Evolutionary conservation across 2,113 vertebrate genomes (phyloP).

Genomic region (Macaca nemestrina): DNA sequence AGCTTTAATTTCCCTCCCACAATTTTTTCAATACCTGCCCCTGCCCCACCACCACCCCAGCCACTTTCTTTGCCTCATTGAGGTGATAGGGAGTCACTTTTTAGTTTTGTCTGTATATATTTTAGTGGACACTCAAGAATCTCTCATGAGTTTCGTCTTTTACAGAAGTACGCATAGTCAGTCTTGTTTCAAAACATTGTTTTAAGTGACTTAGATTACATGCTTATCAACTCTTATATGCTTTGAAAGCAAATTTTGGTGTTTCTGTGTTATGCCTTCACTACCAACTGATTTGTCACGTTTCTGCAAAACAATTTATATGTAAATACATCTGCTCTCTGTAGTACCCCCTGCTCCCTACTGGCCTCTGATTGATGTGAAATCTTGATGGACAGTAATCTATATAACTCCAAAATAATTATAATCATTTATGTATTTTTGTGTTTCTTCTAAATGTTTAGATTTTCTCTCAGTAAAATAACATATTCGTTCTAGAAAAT

Average conservation of each 20-base stretch:
- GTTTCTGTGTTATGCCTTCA: constrained; percentile 22
- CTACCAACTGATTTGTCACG: neutral
- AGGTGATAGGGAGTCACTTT: neutral
- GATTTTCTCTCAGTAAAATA: neutral
- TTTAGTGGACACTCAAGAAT: neutral
- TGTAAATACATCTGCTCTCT: constrained; percentile 55
- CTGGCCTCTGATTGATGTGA: constrained; percentile 13
- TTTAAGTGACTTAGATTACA: constrained; percentile 54
- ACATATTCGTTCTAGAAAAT: constrained; percentile 25
- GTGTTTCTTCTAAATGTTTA: constrained; percentile 3
- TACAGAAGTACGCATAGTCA: neutral
- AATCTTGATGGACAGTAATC: constrained; percentile 47
- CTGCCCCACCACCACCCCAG: fast-evolving
- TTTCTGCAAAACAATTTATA: constrained; percentile 74
- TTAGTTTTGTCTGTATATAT: neutral
- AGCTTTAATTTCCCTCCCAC: no score
- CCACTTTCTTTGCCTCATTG: neutral
- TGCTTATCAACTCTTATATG: neutral
- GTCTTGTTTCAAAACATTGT: constrained; percentile 49
- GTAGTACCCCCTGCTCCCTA: neutral
- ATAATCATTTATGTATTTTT: neutral
- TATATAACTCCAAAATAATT: neutral
- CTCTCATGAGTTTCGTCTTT: neutral
- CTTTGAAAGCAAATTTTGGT: constrained; percentile 43
- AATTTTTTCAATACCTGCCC: no score